Percentiles rank a stretch among this genome's conserved stretches.
Conservation (phyloP, 2,888 invertebrate genomes). For the Drosophila picticornis region DNA sequence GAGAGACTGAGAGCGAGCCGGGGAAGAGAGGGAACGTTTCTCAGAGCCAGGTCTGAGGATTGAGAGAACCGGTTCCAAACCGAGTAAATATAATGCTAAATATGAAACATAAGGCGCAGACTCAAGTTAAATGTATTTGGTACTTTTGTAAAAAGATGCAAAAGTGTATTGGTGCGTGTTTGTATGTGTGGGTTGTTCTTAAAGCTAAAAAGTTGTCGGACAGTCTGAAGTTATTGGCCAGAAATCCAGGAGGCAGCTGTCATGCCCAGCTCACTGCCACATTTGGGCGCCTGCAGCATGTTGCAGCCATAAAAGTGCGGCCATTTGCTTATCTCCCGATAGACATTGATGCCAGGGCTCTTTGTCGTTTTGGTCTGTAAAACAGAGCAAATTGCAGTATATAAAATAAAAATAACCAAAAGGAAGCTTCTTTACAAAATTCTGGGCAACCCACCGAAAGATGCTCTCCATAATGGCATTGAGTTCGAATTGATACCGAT, state of each 20-base stretch:
- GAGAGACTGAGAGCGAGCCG: background rate
- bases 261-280: conserved; percentile 83
- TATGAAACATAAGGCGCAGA: conserved; percentile 14
- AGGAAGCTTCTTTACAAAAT: background rate
- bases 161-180: background rate
- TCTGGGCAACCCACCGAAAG: background rate
- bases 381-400: background rate
- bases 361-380: conserved; percentile 83
- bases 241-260: conserved; percentile 73
- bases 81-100: conserved; percentile 28
- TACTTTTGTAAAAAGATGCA: conserved; percentile 21
- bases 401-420: background rate
- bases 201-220: conserved; percentile 35
- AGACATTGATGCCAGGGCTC: conserved; percentile 86
- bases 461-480: background rate
- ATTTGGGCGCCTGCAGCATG: conserved; percentile 69
- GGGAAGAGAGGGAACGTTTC: background rate
- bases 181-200: conserved; percentile 9
- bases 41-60: no score
- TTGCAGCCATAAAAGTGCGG: conserved; percentile 85
- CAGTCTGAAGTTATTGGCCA: conserved; percentile 59
- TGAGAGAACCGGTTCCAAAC: conserved; percentile 42
- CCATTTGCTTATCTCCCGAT: conserved; percentile 86
- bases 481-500: background rate
- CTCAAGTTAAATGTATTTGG: conserved; percentile 37